Evolutionary conservation across 2,113 vertebrate genomes (phyloP), one percentile per base, ranked within the genome.

Genomic region (Trichomycterus rosablanca): DNA sequence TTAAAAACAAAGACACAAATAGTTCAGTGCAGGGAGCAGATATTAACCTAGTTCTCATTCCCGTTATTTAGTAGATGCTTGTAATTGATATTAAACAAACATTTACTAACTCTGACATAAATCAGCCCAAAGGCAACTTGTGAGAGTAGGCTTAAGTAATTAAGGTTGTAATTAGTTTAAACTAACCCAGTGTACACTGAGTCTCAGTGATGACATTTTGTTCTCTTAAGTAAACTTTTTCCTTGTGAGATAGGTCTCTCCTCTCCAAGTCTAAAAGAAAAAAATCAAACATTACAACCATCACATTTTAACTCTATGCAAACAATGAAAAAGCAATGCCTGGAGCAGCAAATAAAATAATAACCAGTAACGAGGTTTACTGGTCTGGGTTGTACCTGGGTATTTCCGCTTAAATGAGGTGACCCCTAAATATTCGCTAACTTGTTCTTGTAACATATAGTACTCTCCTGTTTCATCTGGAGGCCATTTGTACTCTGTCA

Each of bases 391-490:
- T 19, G 23, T 92, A 98, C 96, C 96, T 85, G 96, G 96, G 69
- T 99, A 99, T 72, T 99, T 99, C 59, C 96, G 89, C 60, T 99
- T 99, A 75, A 99, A 99, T 22, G 96, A 99, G 3, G 96, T 99
- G 67, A 99, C 93, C 42, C 94, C 95, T 76, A 99, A 80, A 75
- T 98, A 98, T 83, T 98, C 95, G 76, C 96, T 98, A 82, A 99
- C 94, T 88, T 99, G 96, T 16, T 99, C 95, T 70, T 99, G 96
- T 63, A 99, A 83, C 96, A 99, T 99, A 49, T 95, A 99, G 68
- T 97, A 99, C 37, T 99, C 96, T 68, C 95, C 95, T 0, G 90
- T 89, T 72, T 98, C 96, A 73, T 99, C 96, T 0, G 94, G 80
- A 1, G 96, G 96, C 95, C 96, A 98, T 58, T 97, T 99, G 78